These are phyloP conservation scores for Apaloderma vittatum DNA, from an alignment of 2,113 vertebrate species.

Conservation along the genomic window DNA sequence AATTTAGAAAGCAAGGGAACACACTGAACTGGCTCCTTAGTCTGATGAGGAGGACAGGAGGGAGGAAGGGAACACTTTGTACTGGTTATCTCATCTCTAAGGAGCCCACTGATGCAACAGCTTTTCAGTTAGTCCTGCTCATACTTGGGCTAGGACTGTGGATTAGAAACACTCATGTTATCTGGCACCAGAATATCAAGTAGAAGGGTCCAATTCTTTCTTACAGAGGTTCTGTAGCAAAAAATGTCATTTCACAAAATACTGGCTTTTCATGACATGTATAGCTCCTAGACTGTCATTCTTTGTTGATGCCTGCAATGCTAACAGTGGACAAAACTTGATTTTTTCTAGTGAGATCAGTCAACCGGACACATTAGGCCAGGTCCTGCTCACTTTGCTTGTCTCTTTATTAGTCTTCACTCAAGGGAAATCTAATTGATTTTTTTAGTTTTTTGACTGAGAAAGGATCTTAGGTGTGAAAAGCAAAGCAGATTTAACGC, in stretches of 20 bases:
- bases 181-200: background rate
- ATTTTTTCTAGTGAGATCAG: background rate
- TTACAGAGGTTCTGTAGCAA: background rate
- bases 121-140: background rate
- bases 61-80: background rate
- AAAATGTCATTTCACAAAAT: background rate
- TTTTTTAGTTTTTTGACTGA: background rate
- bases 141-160: background rate
- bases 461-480: background rate
- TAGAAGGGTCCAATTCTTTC: background rate
- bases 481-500: background rate
- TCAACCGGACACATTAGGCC: rapidly evolving
- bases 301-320: background rate
- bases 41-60: rapidly evolving
- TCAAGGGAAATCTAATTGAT: background rate
- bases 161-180: rapidly evolving
- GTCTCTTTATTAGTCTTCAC: background rate
- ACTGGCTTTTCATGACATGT: background rate
- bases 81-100: background rate
- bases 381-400: background rate
- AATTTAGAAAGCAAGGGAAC: background rate
- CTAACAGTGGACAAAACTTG: background rate
- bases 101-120: background rate
- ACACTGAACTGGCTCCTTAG: background rate
- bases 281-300: background rate